Evolutionary conservation across 2,113 vertebrate species (phyloP), one percentile per base, ranked within the genome.

Genomic region (Spea bombifrons): DNA sequence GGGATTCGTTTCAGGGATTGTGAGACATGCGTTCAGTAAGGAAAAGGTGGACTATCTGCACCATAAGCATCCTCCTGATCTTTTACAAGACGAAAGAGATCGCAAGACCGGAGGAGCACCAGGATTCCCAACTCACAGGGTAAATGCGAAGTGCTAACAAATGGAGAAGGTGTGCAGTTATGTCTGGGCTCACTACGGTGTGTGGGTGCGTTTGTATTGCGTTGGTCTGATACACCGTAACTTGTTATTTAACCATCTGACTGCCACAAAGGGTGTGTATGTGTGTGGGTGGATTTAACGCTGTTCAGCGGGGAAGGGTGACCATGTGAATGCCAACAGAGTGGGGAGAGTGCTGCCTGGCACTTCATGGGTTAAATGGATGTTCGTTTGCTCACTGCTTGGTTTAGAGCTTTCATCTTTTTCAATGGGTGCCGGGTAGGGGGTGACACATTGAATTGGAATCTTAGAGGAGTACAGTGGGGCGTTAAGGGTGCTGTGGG

Each of bases 31-130:
- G 93, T 82, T 90, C 93, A 59, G 83, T 92, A 80, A 87, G 93
- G 87, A 95, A 95, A 90, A 83, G 91, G 82, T 94, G 94, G 94
- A 93, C 93, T 65, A 89, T 93, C 68, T 95, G 94, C 88, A 94
- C 93, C 1, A 92, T 95, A 87, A 94, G 94, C 87, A 88, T 94
- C 78, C 93, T 95, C 63, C 86, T 95, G 79, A 95, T 95, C 86
- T 93, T 95, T 83, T 95, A 95, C 81, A 94, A 95, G 85, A 95
- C 94, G 86, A 94, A 93, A 87, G 93, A 95, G 85, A 94, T 94
- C 59, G 85, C 90, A 16, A 90, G 93, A 85, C 93, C 87, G 16
- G 93, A 91, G 80, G 93, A 92, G 87, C 93, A 85, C 75, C 92
- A 91, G 87, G 92, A 92, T 83, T 85, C 90, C 52, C 85, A 89